Evolutionary conservation across 2,797 vertebrate genomes (phyloP).

Genomic region (Lutjanus argentimaculatus): DNA sequence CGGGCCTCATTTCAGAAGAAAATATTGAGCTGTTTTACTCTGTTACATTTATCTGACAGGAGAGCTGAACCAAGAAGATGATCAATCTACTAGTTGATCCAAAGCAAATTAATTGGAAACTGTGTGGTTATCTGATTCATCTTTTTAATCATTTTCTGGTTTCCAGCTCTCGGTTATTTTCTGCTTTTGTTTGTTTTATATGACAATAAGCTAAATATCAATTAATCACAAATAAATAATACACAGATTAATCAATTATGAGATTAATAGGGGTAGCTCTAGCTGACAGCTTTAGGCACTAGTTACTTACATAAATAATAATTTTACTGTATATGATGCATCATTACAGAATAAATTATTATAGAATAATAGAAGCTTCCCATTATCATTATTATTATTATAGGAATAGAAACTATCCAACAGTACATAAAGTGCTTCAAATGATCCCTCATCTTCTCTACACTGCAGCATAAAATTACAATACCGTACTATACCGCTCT

Average conservation of each 20-base stretch:
- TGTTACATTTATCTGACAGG: neutral
- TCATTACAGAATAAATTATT: neutral
- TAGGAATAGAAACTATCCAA: neutral
- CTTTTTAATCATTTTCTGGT: rapidly evolving
- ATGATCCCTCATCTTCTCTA: neutral
- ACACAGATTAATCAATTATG: neutral
- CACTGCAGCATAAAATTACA: neutral
- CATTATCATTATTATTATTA: no score
- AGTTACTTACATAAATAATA: neutral
- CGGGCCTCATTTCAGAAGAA: neutral
- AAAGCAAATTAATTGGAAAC: neutral
- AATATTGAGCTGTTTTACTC: neutral
- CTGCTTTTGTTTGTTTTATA: neutral
- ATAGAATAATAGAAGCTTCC: neutral
- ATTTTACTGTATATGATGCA: neutral
- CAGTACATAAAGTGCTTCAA: neutral
- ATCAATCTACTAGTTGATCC: neutral
- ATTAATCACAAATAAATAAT: no score
- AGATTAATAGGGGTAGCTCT: neutral
- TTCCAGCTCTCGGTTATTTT: neutral
- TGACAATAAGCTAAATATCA: no score
- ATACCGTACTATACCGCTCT: neutral
- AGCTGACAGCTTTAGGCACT: neutral
- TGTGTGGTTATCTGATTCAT: neutral
- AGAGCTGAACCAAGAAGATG: neutral